Conservation (phyloP, 2,888 invertebrate genomes). For the Phalera bucephala region DNA sequence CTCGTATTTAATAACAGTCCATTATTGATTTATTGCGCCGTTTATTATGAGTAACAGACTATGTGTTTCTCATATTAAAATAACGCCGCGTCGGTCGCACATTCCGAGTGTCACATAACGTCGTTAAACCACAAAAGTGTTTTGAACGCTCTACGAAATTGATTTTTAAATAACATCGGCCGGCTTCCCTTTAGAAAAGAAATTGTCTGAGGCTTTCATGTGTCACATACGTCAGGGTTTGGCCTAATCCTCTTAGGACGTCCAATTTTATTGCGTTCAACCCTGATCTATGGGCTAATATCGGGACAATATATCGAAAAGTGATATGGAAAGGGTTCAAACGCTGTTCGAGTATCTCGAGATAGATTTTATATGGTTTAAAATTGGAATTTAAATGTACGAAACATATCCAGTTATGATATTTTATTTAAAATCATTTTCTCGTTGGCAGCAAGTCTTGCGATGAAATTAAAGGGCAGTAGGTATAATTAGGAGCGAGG, state of each 20-base stretch:
- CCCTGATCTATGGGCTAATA: constrained; percentile 74
- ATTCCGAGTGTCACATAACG: constrained; percentile 42
- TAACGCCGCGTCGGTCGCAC: constrained; percentile 35
- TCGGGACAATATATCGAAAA: constrained; percentile 63
- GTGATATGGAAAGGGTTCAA: constrained; percentile 57
- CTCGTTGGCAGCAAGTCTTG: constrained; percentile 11
- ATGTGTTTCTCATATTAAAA: constrained; percentile 59
- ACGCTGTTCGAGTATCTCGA: constrained; percentile 40
- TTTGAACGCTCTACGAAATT: constrained; percentile 59
- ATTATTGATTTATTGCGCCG: constrained; percentile 65
- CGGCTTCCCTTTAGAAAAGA: constrained; percentile 56
- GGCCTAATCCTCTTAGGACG: constrained; percentile 73
- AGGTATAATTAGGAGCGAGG: constrained; percentile 34
- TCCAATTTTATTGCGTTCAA: constrained; percentile 75
- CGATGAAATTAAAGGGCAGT: constrained; percentile 33
- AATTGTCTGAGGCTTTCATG: constrained; percentile 66
- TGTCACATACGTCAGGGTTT: constrained; percentile 80
- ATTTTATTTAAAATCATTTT: constrained; percentile 5
- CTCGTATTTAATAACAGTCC: constrained; percentile 60
- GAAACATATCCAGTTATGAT: no score
- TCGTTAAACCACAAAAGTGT: constrained; percentile 39
- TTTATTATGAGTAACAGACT: constrained; percentile 58
- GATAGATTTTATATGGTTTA: constrained; percentile 9
- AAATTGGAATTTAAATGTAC: constrained; percentile 15
- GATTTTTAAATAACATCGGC: constrained; percentile 67